A percentile compares a stretch with the other conserved stretches of the same genome.
Evolutionary conservation across 2,797 vertebrate genomes (phyloP).

Genomic region (Poeciliopsis turneri): DNA sequence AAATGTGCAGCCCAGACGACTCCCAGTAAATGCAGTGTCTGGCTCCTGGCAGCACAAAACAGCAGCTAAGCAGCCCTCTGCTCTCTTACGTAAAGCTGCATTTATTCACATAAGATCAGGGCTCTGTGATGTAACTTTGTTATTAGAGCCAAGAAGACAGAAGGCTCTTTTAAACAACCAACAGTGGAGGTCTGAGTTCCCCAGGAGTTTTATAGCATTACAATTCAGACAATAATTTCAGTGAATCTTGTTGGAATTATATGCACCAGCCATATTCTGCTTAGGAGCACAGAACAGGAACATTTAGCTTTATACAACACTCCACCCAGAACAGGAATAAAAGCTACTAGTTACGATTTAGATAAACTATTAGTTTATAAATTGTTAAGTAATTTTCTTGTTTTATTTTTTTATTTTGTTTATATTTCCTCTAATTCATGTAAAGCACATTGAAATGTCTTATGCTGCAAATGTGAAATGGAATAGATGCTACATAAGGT

Average conservation of each 20-base stretch:
- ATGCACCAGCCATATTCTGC: not conserved
- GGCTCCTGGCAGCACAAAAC: conserved; percentile 59
- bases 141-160: conserved; percentile 17
- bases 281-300: no score
- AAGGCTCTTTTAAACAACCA: conserved; percentile 20
- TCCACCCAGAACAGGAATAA: no score
- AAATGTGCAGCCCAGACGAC: conserved; percentile 75
- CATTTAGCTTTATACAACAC: no score
- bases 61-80: conserved; percentile 41
- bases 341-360: no score
- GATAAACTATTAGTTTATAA: no score
- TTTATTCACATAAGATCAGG: conserved; percentile 27
- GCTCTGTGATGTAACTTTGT: conserved; percentile 28
- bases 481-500: no score
- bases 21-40: conserved; percentile 79
- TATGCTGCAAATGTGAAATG: no score
- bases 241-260: not conserved
- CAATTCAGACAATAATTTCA: not conserved
- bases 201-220: conserved; percentile 23
- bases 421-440: no score
- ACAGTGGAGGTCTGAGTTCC: conserved; percentile 3
- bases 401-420: no score
- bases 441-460: no score
- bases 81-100: conserved; percentile 48
- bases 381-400: no score